Conservation (phyloP, 2,888 invertebrate species). For the Osedax frankpressi region DNA sequence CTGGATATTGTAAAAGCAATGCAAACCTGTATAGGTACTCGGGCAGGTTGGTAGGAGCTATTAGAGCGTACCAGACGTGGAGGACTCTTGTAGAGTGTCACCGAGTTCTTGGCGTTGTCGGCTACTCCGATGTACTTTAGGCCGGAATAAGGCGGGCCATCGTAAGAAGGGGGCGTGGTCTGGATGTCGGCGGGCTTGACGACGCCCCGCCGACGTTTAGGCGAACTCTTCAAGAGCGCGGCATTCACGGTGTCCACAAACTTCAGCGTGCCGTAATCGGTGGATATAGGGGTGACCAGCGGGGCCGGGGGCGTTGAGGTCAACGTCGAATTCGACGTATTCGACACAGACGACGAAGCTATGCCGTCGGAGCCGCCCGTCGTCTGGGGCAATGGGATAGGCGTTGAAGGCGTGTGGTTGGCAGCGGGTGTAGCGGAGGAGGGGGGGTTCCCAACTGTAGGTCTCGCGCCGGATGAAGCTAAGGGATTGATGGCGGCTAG, state of each 20-base stretch:
- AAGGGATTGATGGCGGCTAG: no score
- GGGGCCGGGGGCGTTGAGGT: conserved; percentile 47
- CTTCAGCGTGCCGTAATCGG: not conserved
- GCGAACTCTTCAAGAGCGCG: not conserved
- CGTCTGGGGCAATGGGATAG: conserved; percentile 28
- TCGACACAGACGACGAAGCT: conserved; percentile 36
- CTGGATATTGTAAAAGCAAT: not conserved
- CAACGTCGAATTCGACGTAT: conserved; percentile 48
- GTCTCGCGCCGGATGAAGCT: no score
- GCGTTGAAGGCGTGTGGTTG: conserved; percentile 20
- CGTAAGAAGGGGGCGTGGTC: not conserved
- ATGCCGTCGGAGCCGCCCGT: conserved; percentile 31
- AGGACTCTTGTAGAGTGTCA: not conserved
- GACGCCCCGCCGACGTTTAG: not conserved
- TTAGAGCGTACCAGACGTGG: not conserved
- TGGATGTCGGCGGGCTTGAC: not conserved
- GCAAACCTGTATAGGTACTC: not conserved
- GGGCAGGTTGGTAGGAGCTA: not conserved
- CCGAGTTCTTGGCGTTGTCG: not conserved
- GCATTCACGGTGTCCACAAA: not conserved
- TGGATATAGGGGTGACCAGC: conserved; percentile 27
- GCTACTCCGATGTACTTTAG: no score
- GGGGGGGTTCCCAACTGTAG: no score
- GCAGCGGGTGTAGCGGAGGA: no score
- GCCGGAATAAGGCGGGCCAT: no score